Base-by-base conservation (phyloP, 1,140 invertebrate genomes). In the Caenorhabditis inopinata region DNA sequence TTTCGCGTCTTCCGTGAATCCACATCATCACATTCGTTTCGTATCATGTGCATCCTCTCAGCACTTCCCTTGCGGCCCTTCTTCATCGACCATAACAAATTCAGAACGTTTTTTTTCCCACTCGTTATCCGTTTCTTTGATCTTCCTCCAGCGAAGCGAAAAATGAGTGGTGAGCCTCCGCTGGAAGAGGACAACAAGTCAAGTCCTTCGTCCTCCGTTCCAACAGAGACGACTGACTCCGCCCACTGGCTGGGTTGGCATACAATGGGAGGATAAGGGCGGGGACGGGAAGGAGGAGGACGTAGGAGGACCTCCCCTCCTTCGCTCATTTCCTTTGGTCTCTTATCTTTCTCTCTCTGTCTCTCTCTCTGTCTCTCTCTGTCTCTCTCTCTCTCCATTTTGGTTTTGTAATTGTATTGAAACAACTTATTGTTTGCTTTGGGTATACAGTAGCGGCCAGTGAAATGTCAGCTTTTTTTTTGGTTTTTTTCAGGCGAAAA, bases 101-200 rank as follows among this genome's bases (percentile, higher is more conserved):
- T 38, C n/a, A 29, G 58, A 68, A 29, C 49, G 49, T 58, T 58
- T 58, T 68, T 68, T 68, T 38, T 68, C 58, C 58, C 35, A 38
- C 38, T 68, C 38, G 35, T 14, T 21, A 68, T 68, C 58, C 38
- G n/a, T 18, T 14, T 42, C 38, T 14, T 42, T 42, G n/a, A n/a
- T 14, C 38, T 7, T 7, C 32, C 58, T 38, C 11, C 14, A 32
- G 12, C 12, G n/a, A 62, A 51, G n/a, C n/a, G n/a, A n/a, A n/a
- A 38, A 62, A 62, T 62, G n/a, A 32, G 32, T 68, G 58, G 58
- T 18, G 32, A 42, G 18, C 23, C 32, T 11, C 16, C 14, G 9
- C 27, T 68, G 11, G 9, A 51, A 23, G 18, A 23, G 48, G 27
- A 51, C 23, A 51, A n/a, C n/a, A n/a, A n/a, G n/a, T n/a, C n/a